Percentiles rank a stretch among this genome's conserved stretches.
Conservation (phyloP, 2,797 vertebrate genomes). For the Sphaeramia orbicularis region DNA sequence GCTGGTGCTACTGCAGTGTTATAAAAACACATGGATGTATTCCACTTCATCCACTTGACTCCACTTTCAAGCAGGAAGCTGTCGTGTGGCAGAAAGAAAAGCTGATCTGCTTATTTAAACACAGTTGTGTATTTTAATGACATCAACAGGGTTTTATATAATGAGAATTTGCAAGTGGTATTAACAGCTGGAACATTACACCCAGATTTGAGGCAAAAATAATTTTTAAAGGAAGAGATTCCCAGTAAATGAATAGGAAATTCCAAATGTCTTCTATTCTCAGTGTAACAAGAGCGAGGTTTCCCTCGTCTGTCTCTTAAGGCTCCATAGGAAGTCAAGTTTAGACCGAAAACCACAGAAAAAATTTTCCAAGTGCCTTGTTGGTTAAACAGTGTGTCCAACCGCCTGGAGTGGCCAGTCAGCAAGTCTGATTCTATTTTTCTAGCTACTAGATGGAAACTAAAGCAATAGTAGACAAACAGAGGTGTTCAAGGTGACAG, state of each 20-base stretch:
- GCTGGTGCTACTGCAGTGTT: conserved; percentile 17
- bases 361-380: conserved; percentile 57
- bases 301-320: conserved; percentile 45
- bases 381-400: conserved; percentile 43
- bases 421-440: conserved; percentile 19
- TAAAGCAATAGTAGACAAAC: conserved; percentile 4
- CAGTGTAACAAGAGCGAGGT: conserved; percentile 45
- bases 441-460: background rate
- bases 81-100: conserved; percentile 12
- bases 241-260: conserved; percentile 22
- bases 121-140: conserved; percentile 13
- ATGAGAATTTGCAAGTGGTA: conserved; percentile 1
- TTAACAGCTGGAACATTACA: background rate
- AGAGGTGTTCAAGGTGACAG: conserved; percentile 1
- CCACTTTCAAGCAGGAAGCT: conserved; percentile 46
- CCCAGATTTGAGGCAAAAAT: conserved; percentile 3
- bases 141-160: conserved; percentile 24
- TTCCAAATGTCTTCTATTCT: conserved; percentile 41
- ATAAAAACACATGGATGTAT: conserved; percentile 18
- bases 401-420: conserved; percentile 29
- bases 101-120: conserved; percentile 37
- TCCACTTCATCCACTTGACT: conserved; percentile 32
- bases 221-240: background rate
- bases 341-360: conserved; percentile 69
- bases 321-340: conserved; percentile 63